Conservation (phyloP, 2,888 invertebrate genomes). For the Emmelina monodactyla region DNA sequence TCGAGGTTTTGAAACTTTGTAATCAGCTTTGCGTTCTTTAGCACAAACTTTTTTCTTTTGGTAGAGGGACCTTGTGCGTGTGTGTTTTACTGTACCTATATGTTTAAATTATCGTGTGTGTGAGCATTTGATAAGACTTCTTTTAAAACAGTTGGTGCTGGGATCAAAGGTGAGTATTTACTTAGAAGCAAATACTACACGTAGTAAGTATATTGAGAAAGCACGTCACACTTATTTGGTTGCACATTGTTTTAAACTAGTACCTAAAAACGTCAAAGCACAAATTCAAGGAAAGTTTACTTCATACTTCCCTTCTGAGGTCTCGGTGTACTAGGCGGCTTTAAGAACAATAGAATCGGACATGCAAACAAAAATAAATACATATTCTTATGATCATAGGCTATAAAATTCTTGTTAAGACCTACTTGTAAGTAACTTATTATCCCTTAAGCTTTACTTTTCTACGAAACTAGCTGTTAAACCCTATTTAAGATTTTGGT, state of each 20-base stretch:
- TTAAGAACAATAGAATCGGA: neutral
- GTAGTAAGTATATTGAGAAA: no score
- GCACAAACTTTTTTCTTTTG: slow-evolving; percentile 42
- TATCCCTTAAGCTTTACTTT: slow-evolving; percentile 60
- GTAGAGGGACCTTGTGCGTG: slow-evolving; percentile 35
- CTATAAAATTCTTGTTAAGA: slow-evolving; percentile 52
- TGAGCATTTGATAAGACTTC: slow-evolving; percentile 16
- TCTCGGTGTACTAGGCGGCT: slow-evolving; percentile 27
- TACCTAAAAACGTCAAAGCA: no score
- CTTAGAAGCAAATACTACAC: slow-evolving; percentile 25
- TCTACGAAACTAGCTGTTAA: slow-evolving; percentile 33
- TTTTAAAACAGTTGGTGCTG: slow-evolving; percentile 54
- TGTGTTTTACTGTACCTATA: slow-evolving; percentile 27
- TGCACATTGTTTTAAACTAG: no score
- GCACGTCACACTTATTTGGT: no score
- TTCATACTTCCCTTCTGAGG: no score
- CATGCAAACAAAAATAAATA: slow-evolving; percentile 23
- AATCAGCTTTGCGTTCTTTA: slow-evolving; percentile 25
- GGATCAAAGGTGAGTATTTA: slow-evolving; percentile 56
- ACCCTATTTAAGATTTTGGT: slow-evolving; percentile 21
- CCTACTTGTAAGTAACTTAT: slow-evolving; percentile 37
- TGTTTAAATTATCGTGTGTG: slow-evolving; percentile 27
- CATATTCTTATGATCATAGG: slow-evolving; percentile 63
- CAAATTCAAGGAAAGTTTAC: no score
- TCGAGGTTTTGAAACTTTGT: slow-evolving; percentile 7